These are phyloP conservation scores for Pteropus alecto DNA, from an alignment of 2,113 vertebrate species.

Conservation along the genomic window DNA sequence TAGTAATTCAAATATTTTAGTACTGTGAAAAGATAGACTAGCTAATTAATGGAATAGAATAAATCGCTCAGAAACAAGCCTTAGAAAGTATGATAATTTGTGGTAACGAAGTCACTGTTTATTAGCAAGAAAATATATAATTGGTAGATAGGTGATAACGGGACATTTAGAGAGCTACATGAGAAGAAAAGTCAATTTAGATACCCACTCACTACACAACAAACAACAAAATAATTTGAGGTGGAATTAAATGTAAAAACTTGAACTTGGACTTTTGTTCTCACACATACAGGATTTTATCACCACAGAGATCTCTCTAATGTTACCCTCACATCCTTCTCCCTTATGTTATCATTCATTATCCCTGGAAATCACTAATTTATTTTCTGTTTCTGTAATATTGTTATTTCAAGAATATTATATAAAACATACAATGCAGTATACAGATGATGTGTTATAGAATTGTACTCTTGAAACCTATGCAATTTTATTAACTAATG, in stretches of 20 bases:
- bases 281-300: neutral
- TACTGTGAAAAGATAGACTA: neutral
- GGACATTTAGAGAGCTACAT: neutral
- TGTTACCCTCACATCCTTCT: neutral
- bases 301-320: neutral
- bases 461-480: no score
- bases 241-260: neutral
- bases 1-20: neutral
- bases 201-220: neutral
- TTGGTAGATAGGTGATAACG: neutral
- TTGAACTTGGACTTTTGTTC: neutral
- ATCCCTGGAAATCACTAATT: neutral
- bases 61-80: neutral
- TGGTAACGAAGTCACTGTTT: neutral
- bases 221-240: neutral
- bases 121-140: neutral
- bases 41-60: neutral
- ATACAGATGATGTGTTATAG: no score
- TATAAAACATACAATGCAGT: no score
- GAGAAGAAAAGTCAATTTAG: neutral
- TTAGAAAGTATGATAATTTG: neutral
- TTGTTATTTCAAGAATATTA: neutral
- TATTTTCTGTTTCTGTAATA: neutral
- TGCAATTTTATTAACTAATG: no score
- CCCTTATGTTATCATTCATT: neutral